Base-by-base conservation (phyloP, 2,888 invertebrate species). In the Cataglyphis rosenhaueri region DNA sequence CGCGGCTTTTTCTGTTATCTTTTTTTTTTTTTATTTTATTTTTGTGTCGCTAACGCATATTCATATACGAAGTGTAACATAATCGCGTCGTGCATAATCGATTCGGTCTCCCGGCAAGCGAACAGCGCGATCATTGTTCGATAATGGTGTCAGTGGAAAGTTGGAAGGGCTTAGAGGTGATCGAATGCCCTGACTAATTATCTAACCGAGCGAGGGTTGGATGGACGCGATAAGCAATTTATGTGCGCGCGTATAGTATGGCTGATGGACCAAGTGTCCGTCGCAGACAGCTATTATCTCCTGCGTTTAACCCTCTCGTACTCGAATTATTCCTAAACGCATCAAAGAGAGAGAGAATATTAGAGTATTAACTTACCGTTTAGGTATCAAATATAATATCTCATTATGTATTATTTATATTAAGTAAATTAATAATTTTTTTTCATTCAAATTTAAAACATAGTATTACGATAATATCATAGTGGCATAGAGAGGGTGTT, bases 141-240 rank as follows among this genome's bases (percentile, higher is more conserved):
- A 66, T 76, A 82, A 65, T 82, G 57, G 78, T 76, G 71, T 76
- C 81, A 76, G 55, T 82, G 76, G 76, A 76, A 64, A 82, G 38
- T 82, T 82, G 48, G 65, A 65, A 59, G 81, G 65, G 59, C 44
- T 76, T 65, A 48, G 25, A 55, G 64, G 44, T 65, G 64, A 76
- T 74, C 75, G 59, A 76, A 76, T 35, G 65, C 64, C 32, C 57
- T 35, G 44, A 59, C 65, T 82, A 76, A 82, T 74, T 76, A 76
- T 65, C 76, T 44, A 82, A 65, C 55, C 65, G 78, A 57, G 44
- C 38, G 81, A 66, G 76, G 75, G 76, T 65, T 38, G 65, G 57
- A 59, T 48, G 48, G 25, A 65, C 55, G 64, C 81, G 76, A 76
- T 82, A 82, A 82, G 81, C 57, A 82, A 82, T 73, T 73, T 76